Conservation (phyloP, 2,113 vertebrate species). For the Salvelinus sp. region DNA sequence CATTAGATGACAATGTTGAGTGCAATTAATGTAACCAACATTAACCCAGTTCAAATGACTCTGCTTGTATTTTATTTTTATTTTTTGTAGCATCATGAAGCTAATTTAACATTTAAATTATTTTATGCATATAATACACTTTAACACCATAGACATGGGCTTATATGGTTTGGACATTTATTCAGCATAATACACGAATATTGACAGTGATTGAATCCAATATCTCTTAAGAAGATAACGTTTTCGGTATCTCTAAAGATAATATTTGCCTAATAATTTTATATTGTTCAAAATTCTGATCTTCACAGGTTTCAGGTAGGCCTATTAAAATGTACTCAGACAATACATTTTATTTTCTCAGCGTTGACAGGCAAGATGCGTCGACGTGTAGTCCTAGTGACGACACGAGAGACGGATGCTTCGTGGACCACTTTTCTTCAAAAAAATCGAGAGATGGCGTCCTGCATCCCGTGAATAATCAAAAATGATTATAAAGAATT, state of each 20-base stretch:
- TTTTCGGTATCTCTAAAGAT: too few relatives aligned
- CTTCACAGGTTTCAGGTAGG: slow-evolving; percentile 10
- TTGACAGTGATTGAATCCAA: too few relatives aligned
- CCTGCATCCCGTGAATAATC: background rate
- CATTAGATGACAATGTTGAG: slow-evolving; percentile 12
- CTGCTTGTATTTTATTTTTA: background rate
- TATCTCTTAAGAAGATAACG: too few relatives aligned
- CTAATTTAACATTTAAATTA: background rate
- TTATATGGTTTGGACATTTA: too few relatives aligned
- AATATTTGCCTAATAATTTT: too few relatives aligned
- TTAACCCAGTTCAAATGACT: background rate
- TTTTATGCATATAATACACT: background rate
- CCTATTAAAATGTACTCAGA: background rate
- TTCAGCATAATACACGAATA: too few relatives aligned
- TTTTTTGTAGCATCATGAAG: too few relatives aligned
- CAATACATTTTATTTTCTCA: background rate
- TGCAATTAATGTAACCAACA: background rate
- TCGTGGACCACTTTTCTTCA: background rate
- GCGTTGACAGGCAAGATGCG: slow-evolving; percentile 12
- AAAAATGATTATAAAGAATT: background rate
- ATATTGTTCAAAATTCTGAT: too few relatives aligned
- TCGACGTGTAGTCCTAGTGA: slow-evolving; percentile 2
- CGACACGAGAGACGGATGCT: background rate
- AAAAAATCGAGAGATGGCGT: background rate
- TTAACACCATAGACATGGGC: too few relatives aligned